phyloP scores from a whole-genome alignment of 2,888 invertebrate genomes.

The Cryptosula pallasiana region DNA sequence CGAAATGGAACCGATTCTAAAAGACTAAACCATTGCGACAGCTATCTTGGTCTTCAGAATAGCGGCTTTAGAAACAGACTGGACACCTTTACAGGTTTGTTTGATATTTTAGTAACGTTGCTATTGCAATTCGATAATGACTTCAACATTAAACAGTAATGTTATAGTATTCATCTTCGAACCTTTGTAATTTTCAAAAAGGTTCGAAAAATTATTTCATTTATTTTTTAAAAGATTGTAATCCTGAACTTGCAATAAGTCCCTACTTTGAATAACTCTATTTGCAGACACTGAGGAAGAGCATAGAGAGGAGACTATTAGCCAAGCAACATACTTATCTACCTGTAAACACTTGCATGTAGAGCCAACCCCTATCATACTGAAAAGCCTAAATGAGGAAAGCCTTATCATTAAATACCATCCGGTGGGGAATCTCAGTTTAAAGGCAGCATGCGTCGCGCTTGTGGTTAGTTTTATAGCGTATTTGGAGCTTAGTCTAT shows the following conservation, averaged over 20 bases:
- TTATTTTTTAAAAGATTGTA: no score
- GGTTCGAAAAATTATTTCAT: no score
- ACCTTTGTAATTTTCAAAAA: no score
- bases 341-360: background rate
- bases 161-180: no score
- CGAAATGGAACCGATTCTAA: background rate
- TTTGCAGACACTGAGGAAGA: conserved; percentile 6
- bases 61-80: conserved; percentile 1
- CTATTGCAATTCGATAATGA: no score
- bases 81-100: background rate
- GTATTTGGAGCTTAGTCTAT: no score
- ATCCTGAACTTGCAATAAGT: no score
- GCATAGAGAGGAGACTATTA: conserved; percentile 14
- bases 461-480: conserved; percentile 2
- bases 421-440: conserved; percentile 3
- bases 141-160: no score
- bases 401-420: conserved; percentile 19
- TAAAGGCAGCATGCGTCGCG: conserved; percentile 16
- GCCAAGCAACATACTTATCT: conserved; percentile 18
- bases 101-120: no score
- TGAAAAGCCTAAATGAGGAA: background rate
- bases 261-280: no score
- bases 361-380: background rate
- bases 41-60: background rate
- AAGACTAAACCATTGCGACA: background rate